phyloP scores from a whole-genome alignment of 1,140 invertebrate species.

The Drosophila quadrilineata region DNA sequence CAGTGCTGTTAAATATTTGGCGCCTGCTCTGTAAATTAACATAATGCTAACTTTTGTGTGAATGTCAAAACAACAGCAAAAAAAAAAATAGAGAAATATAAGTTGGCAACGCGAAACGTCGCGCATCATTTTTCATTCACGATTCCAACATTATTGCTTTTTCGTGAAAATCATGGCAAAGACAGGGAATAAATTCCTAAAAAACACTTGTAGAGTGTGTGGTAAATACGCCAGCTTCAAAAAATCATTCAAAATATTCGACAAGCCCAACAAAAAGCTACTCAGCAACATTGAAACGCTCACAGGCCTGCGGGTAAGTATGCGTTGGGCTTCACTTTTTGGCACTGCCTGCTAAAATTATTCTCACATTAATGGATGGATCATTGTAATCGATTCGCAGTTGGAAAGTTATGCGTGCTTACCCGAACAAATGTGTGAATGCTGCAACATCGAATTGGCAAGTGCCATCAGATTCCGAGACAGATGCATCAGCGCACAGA shows the following conservation, averaged over 20 bases:
- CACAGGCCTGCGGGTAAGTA: slow-evolving; percentile 56
- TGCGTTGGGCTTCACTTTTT: neutral
- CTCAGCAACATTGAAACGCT: slow-evolving; percentile 54
- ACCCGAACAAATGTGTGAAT: slow-evolving; percentile 64
- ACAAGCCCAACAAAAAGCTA: slow-evolving; percentile 50
- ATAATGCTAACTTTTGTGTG: slow-evolving; percentile 16
- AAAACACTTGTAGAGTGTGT: slow-evolving; percentile 62
- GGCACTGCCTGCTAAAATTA: neutral
- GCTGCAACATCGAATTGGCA: slow-evolving; percentile 52
- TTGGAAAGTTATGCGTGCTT: slow-evolving; percentile 43
- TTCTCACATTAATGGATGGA: too few species aligned
- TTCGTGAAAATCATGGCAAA: slow-evolving; percentile 51
- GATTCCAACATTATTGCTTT: slow-evolving; percentile 27
- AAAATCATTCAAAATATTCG: slow-evolving; percentile 57
- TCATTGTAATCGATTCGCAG: slow-evolving; percentile 9
- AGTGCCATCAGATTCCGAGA: slow-evolving; percentile 49
- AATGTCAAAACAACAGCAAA: slow-evolving; percentile 50
- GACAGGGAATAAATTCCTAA: slow-evolving; percentile 51
- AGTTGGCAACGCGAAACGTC: slow-evolving; percentile 55
- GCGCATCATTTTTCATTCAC: slow-evolving; percentile 48
- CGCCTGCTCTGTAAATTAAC: slow-evolving; percentile 5
- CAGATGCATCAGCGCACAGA: slow-evolving; percentile 56
- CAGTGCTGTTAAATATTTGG: slow-evolving; percentile 11
- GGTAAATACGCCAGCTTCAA: slow-evolving; percentile 64
- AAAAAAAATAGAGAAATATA: slow-evolving; percentile 15